Evolutionary conservation across 2,888 invertebrate species (phyloP).

Genomic region (Dynastes tityus): DNA sequence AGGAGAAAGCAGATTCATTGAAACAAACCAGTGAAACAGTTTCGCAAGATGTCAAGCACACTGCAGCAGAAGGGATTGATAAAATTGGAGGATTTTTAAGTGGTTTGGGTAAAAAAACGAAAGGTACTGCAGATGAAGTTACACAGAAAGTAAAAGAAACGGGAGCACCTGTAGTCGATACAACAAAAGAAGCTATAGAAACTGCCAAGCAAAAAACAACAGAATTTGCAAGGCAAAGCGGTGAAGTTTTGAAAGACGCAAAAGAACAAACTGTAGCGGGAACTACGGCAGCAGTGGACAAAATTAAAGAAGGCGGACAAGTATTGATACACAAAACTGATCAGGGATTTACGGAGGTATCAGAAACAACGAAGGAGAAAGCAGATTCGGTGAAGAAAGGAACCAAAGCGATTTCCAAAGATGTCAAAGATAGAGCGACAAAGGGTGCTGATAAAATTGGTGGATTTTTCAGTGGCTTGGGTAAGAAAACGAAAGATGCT

Average conservation of each 20-base stretch:
- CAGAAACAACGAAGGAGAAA: conserved; percentile 45
- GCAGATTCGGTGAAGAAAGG: conserved; percentile 41
- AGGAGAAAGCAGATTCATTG: conserved; percentile 50
- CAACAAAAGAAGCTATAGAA: conserved; percentile 37
- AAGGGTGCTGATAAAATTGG: conserved; percentile 16
- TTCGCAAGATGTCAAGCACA: conserved; percentile 40
- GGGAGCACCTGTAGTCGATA: conserved; percentile 40
- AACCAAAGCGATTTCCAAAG: conserved; percentile 15
- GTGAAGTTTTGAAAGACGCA: conserved; percentile 11
- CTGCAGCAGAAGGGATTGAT: conserved; percentile 3
- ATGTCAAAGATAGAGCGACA: conserved; percentile 52
- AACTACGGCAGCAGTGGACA: conserved; percentile 42
- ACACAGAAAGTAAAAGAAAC: conserved; percentile 44
- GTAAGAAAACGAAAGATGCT: conserved; percentile 44
- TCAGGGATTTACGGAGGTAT: conserved; percentile 9
- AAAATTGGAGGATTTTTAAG: conserved; percentile 24
- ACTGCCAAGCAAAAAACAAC: conserved; percentile 19
- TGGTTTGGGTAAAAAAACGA: conserved; percentile 35
- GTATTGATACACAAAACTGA: conserved; percentile 34
- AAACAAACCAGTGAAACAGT: conserved; percentile 19
- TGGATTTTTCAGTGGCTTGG: conserved; percentile 50
- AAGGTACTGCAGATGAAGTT: conserved; percentile 36
- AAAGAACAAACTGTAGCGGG: conserved; percentile 49
- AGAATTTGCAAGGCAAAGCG: conserved; percentile 26
- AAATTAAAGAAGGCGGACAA: conserved; percentile 45